These are phyloP conservation scores for Caenorhabditis auriculariae DNA, from an alignment of 2,888 invertebrate species.

Conservation along the genomic window DNA sequence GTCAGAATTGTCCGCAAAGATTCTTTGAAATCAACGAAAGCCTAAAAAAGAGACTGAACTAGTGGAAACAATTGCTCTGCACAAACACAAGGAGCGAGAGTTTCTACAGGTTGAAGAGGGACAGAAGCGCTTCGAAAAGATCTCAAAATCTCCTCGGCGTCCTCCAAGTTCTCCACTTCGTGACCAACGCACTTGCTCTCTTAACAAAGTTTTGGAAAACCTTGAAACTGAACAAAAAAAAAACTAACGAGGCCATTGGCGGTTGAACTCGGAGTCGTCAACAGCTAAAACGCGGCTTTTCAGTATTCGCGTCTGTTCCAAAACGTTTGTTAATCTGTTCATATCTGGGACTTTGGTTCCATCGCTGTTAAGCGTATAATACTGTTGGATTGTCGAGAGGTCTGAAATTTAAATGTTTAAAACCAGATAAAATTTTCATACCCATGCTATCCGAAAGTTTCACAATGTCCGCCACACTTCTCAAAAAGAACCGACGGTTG, in stretches of 20 bases:
- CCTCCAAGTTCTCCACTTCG: conserved; percentile 17
- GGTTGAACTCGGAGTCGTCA: no score
- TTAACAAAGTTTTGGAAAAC: conserved; percentile 1
- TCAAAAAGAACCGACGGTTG: conserved; percentile 50
- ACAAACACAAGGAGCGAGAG: conserved; percentile 39
- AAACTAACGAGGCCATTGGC: conserved; percentile 3
- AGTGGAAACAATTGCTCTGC: no score
- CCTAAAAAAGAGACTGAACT: no score
- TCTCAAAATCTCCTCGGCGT: conserved; percentile 27
- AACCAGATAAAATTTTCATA: conserved; percentile 3
- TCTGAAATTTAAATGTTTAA: conserved; percentile 11
- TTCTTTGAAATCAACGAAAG: no score
- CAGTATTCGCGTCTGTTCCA: conserved; percentile 25
- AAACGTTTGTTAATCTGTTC: conserved; percentile 21
- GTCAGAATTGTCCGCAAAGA: not conserved
- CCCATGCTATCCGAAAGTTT: conserved; percentile 26
- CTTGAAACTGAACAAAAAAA: no score
- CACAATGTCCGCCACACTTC: conserved; percentile 31
- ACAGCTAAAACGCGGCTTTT: conserved; percentile 23
- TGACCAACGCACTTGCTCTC: conserved; percentile 28
- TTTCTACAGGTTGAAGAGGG: conserved; percentile 24
- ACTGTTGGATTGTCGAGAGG: conserved; percentile 24
- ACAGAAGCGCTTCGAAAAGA: conserved; percentile 25
- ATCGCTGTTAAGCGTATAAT: conserved; percentile 30
- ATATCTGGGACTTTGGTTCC: conserved; percentile 16